These are phyloP conservation scores for Porites lutea DNA, from an alignment of 64 coral and sea anemone species.

Conservation along the genomic window DNA sequence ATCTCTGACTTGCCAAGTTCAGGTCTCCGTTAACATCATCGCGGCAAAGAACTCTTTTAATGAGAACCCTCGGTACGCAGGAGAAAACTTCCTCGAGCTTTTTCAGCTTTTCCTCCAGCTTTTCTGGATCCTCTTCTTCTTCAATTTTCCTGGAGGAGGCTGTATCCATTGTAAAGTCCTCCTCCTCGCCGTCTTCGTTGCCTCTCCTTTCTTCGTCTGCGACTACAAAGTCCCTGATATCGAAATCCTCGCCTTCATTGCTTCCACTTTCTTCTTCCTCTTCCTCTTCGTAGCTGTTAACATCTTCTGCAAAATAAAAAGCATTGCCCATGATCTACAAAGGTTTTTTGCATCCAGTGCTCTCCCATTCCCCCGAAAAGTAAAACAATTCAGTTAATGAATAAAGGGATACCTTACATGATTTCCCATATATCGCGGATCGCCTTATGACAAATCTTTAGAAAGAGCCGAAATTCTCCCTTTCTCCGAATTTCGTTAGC, in stretches of 20 bases:
- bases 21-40: slow-evolving; percentile 56
- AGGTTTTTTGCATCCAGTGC: no score
- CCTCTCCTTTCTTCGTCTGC: neutral
- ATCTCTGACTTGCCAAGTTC: neutral
- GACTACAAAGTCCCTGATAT: neutral
- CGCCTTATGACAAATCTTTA: no score
- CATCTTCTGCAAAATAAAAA: neutral
- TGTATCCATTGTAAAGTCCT: neutral
- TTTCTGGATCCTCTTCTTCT: slow-evolving; percentile 47
- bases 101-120: neutral
- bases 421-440: no score
- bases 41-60: slow-evolving; percentile 44
- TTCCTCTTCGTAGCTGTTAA: neutral
- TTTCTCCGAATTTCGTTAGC: no score
- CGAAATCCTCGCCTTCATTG: neutral
- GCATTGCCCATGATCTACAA: no score
- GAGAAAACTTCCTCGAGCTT: slow-evolving; percentile 33
- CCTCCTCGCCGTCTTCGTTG: neutral
- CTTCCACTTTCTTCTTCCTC: neutral
- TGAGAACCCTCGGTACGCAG: slow-evolving; percentile 27
- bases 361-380: no score
- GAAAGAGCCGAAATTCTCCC: no score
- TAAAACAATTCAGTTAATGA: no score
- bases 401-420: no score
- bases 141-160: neutral